Evolutionary conservation across 2,797 vertebrate genomes (phyloP), one percentile per base, ranked within the genome.

Genomic region (Arremon aurantiirostris): DNA sequence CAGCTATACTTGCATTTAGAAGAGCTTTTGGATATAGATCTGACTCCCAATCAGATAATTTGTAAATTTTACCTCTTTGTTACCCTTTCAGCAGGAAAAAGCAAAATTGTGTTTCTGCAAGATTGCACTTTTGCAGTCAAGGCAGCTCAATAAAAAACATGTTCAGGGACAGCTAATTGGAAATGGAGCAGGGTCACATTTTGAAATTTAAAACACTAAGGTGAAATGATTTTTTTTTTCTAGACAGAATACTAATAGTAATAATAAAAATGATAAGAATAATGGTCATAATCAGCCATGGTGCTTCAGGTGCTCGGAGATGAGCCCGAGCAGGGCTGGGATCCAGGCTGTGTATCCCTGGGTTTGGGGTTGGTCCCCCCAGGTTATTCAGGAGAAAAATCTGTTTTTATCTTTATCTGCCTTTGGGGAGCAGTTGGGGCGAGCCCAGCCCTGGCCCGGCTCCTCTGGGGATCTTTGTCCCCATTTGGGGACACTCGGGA

Each of bases 331-430:
- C 27, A 3, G 27, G 1, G 37, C n/a, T 82, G 66, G 50, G 17
- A 22, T 60, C 32, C 24, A 28, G 78, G 53, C 53, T 59, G 0
- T 24, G 8, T 3, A 0, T 65, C 57, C 61, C 20, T 2, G 2
- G 14, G n/a, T 22, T 44, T 30, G 2, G 37, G 60, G 17, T n/a
- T 20, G 15, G 7, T 60, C 52, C 28, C 3, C 12, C 23, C 6
- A 8, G 52, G 42, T 71, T 44, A 3, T 68, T 81, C 9, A 23
- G 37, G 32, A 39, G n/a, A 11, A 44, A 28, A 65, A 37, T 18
- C 27, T 1, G 52, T 2, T 53, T 53, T 53, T 32, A 14, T 21
- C 52, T 53, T 13, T 32, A 37, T 20, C 24, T 1, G 20, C 32
- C 57, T 35, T 7, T 41, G 44, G 30, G 39, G 42, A 22, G 65